phyloP scores from a whole-genome alignment of 2,888 invertebrate genomes.

The Drosophila parthenogenetica region DNA sequence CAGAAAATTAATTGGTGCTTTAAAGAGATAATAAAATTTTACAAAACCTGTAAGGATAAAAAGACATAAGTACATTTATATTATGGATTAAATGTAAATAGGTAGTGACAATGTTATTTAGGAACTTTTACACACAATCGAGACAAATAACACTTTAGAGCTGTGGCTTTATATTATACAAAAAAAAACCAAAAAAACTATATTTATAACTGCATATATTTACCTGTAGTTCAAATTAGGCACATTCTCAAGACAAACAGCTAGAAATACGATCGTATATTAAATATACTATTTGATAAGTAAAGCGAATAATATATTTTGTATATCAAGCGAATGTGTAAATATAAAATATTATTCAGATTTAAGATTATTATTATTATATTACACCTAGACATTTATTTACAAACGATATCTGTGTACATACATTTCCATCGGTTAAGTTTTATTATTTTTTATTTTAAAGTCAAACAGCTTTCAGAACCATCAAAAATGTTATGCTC shows the following conservation, averaged over 20 bases:
- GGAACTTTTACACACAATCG: slow-evolving; percentile 70
- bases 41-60: slow-evolving; percentile 55
- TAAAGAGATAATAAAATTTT: slow-evolving; percentile 64
- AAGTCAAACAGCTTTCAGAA: slow-evolving; percentile 32
- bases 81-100: slow-evolving; percentile 65
- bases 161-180: slow-evolving; percentile 69
- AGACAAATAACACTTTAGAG: slow-evolving; percentile 67
- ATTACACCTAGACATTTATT: slow-evolving; percentile 53
- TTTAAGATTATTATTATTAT: slow-evolving; percentile 32
- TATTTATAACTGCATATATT: slow-evolving; percentile 48
- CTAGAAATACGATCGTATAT: slow-evolving; percentile 41
- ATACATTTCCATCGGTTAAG: slow-evolving; percentile 55
- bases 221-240: slow-evolving; percentile 64
- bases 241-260: slow-evolving; percentile 54
- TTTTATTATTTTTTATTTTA: slow-evolving; percentile 20
- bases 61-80: slow-evolving; percentile 30
- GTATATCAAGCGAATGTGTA: slow-evolving; percentile 54
- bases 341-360: slow-evolving; percentile 43
- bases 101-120: slow-evolving; percentile 64
- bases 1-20: slow-evolving; percentile 77
- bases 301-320: slow-evolving; percentile 52
- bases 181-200: slow-evolving; percentile 24
- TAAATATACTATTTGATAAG: slow-evolving; percentile 39
- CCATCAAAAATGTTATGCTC: slow-evolving; percentile 21
- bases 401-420: slow-evolving; percentile 42